These are phyloP conservation scores for Phrynocephalus forsythii DNA, from an alignment of 2,797 vertebrate species.

Conservation along the genomic window DNA sequence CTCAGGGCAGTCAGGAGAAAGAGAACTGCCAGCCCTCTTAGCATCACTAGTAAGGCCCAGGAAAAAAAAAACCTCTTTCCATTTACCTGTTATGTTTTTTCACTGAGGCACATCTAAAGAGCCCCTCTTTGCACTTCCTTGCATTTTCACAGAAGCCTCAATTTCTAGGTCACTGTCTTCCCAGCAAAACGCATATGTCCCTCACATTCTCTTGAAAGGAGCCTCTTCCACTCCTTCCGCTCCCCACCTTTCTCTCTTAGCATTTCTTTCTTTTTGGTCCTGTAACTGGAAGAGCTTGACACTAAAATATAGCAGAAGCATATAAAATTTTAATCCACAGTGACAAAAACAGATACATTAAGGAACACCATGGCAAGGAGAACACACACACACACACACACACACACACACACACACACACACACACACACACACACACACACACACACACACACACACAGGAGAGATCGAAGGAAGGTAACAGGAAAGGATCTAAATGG, in stretches of 20 bases:
- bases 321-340: conserved; percentile 60
- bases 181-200: conserved; percentile 28
- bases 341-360: conserved; percentile 52
- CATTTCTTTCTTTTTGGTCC: conserved; percentile 48
- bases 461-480: conserved; percentile 28
- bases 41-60: conserved; percentile 65
- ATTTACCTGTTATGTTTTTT: conserved; percentile 71
- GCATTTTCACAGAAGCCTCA: conserved; percentile 44
- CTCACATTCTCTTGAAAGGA: conserved; percentile 17
- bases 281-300: conserved; percentile 24
- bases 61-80: conserved; percentile 40
- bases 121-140: conserved; percentile 38
- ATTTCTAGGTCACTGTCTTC: conserved; percentile 39
- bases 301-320: conserved; percentile 42
- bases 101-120: conserved; percentile 35
- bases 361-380: conserved; percentile 14
- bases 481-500: conserved; percentile 47
- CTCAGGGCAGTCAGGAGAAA: conserved; percentile 28
- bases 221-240: background rate
- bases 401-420: conserved; percentile 7
- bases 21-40: conserved; percentile 52
- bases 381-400: conserved; percentile 11
- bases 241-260: background rate
- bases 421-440: conserved; percentile 6
- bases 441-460: conserved; percentile 23